Percentiles rank a stretch among this genome's conserved stretches.
Conservation (phyloP, 2,888 invertebrate species). For the Leptothorax acervorum region DNA sequence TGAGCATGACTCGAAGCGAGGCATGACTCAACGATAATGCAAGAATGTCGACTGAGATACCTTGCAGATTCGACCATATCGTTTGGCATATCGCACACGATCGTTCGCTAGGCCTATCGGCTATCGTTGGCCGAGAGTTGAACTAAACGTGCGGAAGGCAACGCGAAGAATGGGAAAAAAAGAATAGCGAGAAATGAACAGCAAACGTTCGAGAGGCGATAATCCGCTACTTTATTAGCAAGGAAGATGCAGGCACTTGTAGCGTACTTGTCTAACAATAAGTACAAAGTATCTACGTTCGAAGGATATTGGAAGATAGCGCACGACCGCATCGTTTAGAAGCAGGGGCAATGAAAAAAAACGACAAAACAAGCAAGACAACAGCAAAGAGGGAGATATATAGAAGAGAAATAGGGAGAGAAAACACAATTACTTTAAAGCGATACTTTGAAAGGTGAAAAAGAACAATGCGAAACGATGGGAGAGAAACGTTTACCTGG, state of each 20-base stretch:
- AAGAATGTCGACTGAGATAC: not conserved
- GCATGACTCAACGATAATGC: slow-evolving; percentile 1
- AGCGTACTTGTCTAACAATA: slow-evolving; percentile 19
- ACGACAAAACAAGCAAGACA: no score
- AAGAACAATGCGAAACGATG: no score
- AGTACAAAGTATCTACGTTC: slow-evolving; percentile 60
- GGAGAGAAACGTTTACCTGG: not conserved
- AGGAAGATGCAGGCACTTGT: slow-evolving; percentile 57
- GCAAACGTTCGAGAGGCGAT: slow-evolving; percentile 55
- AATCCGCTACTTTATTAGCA: slow-evolving; percentile 69
- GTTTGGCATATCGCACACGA: not conserved
- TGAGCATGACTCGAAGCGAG: not conserved
- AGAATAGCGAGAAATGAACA: not conserved
- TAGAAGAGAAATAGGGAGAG: no score
- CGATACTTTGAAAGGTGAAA: no score
- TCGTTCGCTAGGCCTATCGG: no score
- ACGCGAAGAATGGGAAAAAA: not conserved
- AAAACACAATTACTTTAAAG: no score
- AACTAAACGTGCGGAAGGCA: not conserved
- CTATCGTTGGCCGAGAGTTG: no score
- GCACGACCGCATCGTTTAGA: slow-evolving; percentile 35
- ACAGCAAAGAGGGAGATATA: no score
- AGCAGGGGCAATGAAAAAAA: not conserved
- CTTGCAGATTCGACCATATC: not conserved
- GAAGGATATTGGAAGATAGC: slow-evolving; percentile 54